Base-by-base conservation (phyloP, 2,113 vertebrate genomes). In the Catharus minimus region DNA sequence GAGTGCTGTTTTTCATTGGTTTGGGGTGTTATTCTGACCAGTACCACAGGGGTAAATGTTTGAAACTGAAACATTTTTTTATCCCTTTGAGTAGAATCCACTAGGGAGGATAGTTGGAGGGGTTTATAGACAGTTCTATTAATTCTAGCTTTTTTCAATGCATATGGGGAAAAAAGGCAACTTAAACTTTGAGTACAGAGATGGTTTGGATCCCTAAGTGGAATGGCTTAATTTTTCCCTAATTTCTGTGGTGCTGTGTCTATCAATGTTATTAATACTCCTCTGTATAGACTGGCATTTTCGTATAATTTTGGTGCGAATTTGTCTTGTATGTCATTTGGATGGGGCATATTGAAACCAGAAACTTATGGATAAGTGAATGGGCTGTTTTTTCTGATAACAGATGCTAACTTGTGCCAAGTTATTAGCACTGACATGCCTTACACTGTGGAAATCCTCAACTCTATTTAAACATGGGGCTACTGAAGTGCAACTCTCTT, bases 401-500 rank as follows among this genome's bases (percentile, higher is more conserved):
- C 67, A 53, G 61, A 50, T 57, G 38, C 36, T 81, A 24, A 22
- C 26, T 76, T 86, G 15, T 81, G 69, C 90, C 82, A 93, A 64
- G 76, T 72, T 95, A 68, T 92, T 95, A 88, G 38, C 38, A 53
- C 9, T 67, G 41, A 53, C 30, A 20, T 75, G 57, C 46, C 28
- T 74, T 74, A 14, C 17, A 15, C 43, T 61, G 41, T 93, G 69
- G 69, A 94, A 92, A 90, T 75, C 66, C 62, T 88, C 66, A 88
- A 2, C 46, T 77, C 60, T 81, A 2, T 77, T 92, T 88, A 41
- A 56, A 46, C 33, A 13, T 72, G 53, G 69, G 65, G 36, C 60
- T 88, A 55, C 81, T 50, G 77, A 88, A 84, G 83, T 64, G 39
- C 38, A 72, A 27, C 83, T 88, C 38, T 28, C 69, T 94, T 95